These are phyloP conservation scores for Ctena decussata DNA, from an alignment of 2,888 invertebrate species.

Conservation along the genomic window DNA sequence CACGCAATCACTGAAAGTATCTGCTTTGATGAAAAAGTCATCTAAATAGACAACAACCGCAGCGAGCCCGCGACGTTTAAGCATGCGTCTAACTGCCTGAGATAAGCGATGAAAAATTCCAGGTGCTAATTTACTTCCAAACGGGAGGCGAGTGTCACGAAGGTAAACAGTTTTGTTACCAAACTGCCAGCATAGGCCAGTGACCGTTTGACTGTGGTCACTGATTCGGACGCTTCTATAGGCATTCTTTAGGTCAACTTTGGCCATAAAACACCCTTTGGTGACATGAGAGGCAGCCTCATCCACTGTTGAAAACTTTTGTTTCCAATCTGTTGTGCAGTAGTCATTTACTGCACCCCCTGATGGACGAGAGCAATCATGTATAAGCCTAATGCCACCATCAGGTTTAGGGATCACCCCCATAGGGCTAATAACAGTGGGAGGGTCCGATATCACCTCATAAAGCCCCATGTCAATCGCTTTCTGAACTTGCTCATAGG, in stretches of 20 bases:
- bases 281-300: not conserved
- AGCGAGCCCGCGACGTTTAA: not conserved
- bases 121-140: constrained; percentile 23
- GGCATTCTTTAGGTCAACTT: not conserved
- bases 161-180: not conserved
- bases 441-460: not conserved
- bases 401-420: constrained; percentile 11
- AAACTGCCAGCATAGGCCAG: not conserved
- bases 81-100: not conserved
- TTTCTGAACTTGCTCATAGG: not conserved
- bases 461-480: not conserved
- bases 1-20: not conserved
- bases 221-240: constrained; percentile 7
- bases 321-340: not conserved
- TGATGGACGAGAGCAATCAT: not conserved
- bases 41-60: not conserved
- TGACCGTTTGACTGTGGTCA: constrained; percentile 1
- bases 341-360: not conserved
- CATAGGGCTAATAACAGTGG: not conserved
- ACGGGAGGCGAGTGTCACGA: constrained; percentile 21
- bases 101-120: constrained; percentile 15
- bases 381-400: constrained; percentile 24
- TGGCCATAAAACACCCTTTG: not conserved
- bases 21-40: not conserved
- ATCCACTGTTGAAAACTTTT: not conserved